Evolutionary conservation across 2,888 invertebrate species (phyloP), one percentile per base, ranked within the genome.

Genomic region (Halocaridina rubra): DNA sequence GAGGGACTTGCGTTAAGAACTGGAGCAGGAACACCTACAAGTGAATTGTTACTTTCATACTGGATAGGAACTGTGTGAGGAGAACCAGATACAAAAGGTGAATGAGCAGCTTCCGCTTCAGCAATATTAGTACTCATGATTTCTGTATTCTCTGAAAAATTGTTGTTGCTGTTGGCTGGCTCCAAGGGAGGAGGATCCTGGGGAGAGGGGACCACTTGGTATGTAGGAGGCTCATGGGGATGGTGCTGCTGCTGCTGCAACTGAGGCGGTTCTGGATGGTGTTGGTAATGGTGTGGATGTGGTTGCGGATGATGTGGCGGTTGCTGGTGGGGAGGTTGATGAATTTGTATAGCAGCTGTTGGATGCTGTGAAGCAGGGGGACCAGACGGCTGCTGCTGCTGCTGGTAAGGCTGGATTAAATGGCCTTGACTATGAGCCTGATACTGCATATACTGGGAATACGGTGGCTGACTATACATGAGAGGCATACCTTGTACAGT

Each of bases 401-500:
- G 80, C 27, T 80, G 80, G 39, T 80, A 80, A n/a, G 80, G 59
- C n/a, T n/a, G n/a, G 10, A 80, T 24, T 5, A 80, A 16, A 39
- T 67, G 78, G 27, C 80, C 80, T 30, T 30, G 71, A 3, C 32
- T n/a, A 22, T 72, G 81, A 13, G 33, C 75, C 33, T 75, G 81
- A 33, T 84, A 84, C 22, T 82, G 81, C n/a, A 61, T 61, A 24
- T 77, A 77, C 57, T 32, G 76, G 22, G n/a, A 22, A 24, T 1
- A 19, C 64, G 61, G 78, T 24, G 75, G 81, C 30, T 84, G 84
- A 69, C 76, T 53, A 46, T 84, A 84, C 74, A 84, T 80, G 10
- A 84, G 75, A n/a, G 84, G 84, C 53, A 80, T 24, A 22, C 84
- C 84, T 29, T 84, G 84, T 10, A 80, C 84, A 74, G 79, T 80